Evolutionary conservation across 2,797 vertebrate species (phyloP), one percentile per base, ranked within the genome.

Genomic region (Chromobotia macracanthus): DNA sequence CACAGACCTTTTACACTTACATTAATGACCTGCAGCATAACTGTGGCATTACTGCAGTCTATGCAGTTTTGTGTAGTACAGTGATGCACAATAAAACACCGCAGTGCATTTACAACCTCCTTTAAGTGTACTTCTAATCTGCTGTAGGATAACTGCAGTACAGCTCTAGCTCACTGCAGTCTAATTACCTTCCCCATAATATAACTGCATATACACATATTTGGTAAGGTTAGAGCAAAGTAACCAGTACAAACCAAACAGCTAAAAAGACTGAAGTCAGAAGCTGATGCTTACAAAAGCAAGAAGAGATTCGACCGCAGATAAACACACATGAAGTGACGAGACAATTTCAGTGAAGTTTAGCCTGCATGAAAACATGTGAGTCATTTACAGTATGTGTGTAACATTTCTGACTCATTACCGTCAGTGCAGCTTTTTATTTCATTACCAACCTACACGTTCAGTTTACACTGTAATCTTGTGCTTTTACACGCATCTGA

Each of bases 291-390:
- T 3, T n/a, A 61, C 16, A 58, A 63, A 11, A 5, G 38, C 53
- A 81, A n/a, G 63, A 48, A 65, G 61, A 75, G 73, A 76, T 76
- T 66, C 21, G 5, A n/a, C 58, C 31, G 66, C 48, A 74, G 73
- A 50, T 56, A 66, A 18, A 58, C 35, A 73, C 21, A 5, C n/a
- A n/a, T n/a, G n/a, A n/a, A n/a, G n/a, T n/a, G n/a, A n/a, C n/a
- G n/a, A n/a, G n/a, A n/a, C n/a, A n/a, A n/a, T n/a, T n/a, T n/a
- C n/a, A n/a, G n/a, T n/a, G n/a, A n/a, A n/a, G n/a, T n/a, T n/a
- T n/a, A n/a, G n/a, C n/a, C n/a, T n/a, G n/a, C 73, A 79, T 19
- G 64, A 81, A 79, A 84, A 79, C 68, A 76, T 21, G 67, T 79
- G 80, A 84, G 69, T 84, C 80, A 84, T 70, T 82, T 82, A 80